A percentile compares a stretch with the other conserved stretches of the same genome.
Evolutionary conservation across 2,888 invertebrate species (phyloP).

Genomic region (Cataglyphis albicans): DNA sequence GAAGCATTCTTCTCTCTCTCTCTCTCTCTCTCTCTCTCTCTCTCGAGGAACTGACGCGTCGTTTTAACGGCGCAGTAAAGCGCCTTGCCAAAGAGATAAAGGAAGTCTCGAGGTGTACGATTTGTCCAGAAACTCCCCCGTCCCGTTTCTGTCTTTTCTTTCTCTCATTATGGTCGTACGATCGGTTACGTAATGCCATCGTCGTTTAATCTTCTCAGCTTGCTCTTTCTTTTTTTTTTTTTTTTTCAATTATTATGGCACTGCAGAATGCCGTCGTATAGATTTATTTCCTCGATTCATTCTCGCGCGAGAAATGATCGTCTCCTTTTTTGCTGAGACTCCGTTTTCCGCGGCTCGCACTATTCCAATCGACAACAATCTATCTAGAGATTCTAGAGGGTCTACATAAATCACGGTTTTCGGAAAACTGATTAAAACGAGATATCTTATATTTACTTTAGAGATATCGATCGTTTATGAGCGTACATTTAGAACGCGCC

Average conservation of each 20-base stretch:
- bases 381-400: not conserved
- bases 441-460: not conserved
- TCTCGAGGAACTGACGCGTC: slow-evolving; percentile 53
- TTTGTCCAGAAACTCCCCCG: slow-evolving; percentile 32
- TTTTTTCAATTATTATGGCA: not conserved
- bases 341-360: not conserved
- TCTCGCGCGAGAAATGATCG: not conserved
- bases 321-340: not conserved
- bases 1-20: slow-evolving; percentile 58
- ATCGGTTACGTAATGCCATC: not conserved
- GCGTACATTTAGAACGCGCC: not conserved
- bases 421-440: not conserved
- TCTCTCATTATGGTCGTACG: not conserved
- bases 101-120: slow-evolving; percentile 47
- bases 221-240: not conserved
- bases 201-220: not conserved
- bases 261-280: not conserved
- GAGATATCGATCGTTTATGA: slow-evolving; percentile 21
- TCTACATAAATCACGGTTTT: not conserved
- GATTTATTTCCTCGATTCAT: too few relatives aligned
- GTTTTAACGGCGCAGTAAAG: slow-evolving; percentile 72
- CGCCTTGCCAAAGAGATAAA: slow-evolving; percentile 71
- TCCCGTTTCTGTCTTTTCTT: not conserved
- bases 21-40: slow-evolving; percentile 56
- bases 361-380: not conserved